Conservation (phyloP, 2,113 vertebrate species). For the Hyperoodon ampullatus region DNA sequence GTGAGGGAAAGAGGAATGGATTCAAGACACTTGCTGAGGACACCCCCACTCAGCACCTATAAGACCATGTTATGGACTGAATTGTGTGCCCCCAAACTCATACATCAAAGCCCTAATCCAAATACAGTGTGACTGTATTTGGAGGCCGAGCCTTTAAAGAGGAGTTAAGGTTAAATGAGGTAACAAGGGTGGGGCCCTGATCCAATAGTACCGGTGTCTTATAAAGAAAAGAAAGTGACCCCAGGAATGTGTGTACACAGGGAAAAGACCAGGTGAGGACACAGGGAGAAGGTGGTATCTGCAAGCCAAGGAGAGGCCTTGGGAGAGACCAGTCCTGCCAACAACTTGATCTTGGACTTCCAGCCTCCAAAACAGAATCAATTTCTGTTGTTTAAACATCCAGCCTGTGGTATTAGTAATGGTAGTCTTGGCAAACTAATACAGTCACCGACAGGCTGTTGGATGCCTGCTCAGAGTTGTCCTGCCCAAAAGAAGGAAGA, state of each 20-base stretch:
- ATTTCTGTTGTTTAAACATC: not conserved
- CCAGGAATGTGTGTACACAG: not conserved
- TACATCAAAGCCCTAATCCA: too few species aligned
- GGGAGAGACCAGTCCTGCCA: not conserved
- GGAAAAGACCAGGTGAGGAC: not conserved
- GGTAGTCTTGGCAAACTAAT: not conserved
- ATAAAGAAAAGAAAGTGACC: not conserved
- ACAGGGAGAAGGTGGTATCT: not conserved
- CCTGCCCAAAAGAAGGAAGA: not conserved
- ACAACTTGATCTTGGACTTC: not conserved
- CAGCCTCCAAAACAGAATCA: not conserved
- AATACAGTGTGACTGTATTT: not conserved
- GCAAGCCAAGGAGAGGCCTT: not conserved
- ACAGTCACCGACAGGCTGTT: not conserved
- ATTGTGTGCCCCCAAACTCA: not conserved
- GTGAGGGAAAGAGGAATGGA: not conserved
- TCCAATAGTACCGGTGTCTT: not conserved
- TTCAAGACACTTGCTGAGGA: not conserved
- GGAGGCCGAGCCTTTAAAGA: not conserved
- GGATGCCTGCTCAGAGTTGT: not conserved
- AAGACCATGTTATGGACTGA: not conserved
- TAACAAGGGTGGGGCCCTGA: not conserved
- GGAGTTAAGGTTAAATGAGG: not conserved
- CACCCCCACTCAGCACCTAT: not conserved
- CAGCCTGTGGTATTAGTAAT: not conserved